A percentile compares a stretch with the other conserved stretches of the same genome.
Evolutionary conservation across 2,888 invertebrate genomes (phyloP).

Genomic region (Microplitis manilae): DNA sequence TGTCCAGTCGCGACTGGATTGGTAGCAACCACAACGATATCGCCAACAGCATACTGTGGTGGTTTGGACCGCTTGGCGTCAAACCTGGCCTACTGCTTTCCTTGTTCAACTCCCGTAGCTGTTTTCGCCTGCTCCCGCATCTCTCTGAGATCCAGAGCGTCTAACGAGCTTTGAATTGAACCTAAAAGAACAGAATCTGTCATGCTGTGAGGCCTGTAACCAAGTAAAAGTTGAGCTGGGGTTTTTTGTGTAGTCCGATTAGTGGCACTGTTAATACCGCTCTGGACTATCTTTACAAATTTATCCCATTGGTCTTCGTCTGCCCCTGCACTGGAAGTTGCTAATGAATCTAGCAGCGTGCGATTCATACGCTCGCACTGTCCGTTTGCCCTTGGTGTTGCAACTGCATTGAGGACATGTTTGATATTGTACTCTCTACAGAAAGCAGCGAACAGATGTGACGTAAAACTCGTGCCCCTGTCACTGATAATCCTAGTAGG

Average conservation of each 20-base stretch:
- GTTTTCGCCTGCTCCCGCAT: conserved; percentile 42
- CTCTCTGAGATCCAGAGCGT: conserved; percentile 32
- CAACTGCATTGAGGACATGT: conserved; percentile 58
- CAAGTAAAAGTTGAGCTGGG: conserved; percentile 45
- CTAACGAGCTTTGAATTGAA: neutral
- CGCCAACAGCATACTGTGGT: conserved; percentile 45
- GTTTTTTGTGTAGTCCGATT: conserved; percentile 25
- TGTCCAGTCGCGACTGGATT: conserved; percentile 47
- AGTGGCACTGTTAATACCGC: conserved; percentile 52
- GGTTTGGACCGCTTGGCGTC: conserved; percentile 41
- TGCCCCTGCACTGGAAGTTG: conserved; percentile 51
- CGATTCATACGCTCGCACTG: conserved; percentile 62
- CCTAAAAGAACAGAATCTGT: conserved; percentile 25
- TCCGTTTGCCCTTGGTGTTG: conserved; percentile 63
- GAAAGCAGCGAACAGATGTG: conserved; percentile 59
- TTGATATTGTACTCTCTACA: conserved; percentile 57
- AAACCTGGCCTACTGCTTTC: conserved; percentile 42
- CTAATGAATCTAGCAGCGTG: conserved; percentile 56
- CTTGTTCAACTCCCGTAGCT: conserved; percentile 41
- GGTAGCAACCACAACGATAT: conserved; percentile 49
- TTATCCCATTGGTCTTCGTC: conserved; percentile 53
- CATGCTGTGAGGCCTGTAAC: conserved; percentile 46
- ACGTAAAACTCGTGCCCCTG: conserved; percentile 65
- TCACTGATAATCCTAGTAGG: conserved; percentile 64
- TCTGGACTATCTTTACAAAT: conserved; percentile 50